Evolutionary conservation across 1,140 invertebrate species (phyloP), one percentile per base, ranked within the genome.

Genomic region (Orius insidiosus): DNA sequence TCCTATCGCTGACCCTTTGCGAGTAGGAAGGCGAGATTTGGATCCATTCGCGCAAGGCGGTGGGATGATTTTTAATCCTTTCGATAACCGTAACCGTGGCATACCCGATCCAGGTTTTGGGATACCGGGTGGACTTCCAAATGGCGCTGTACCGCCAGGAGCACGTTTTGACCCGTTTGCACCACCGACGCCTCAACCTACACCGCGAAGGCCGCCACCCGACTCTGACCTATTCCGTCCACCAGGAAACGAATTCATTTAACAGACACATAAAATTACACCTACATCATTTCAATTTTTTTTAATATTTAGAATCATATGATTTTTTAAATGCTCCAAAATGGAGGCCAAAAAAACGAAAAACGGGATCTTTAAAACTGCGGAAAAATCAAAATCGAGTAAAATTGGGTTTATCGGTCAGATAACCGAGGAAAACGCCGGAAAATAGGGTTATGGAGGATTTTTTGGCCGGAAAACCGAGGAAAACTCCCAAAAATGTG

Each of bases 101-200:
- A 62, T 64, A 38, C 64, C 65, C 18, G 65, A 67, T 39, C 61
- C 63, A 18, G 67, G 66, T 4, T 51, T 68, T 30, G 70, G 70
- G 46, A 54, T 71, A 30, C 69, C 71, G 44, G 71, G 70, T 45
- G 63, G 67, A 53, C 48, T 74, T 37, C 71, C 72, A n/a, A 78
- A 74, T 47, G 78, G 77, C 16, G 66, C 76, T 18, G 65, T 83
- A 11, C 80, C 80, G 18, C 79, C 80, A 1, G 74, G 77, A 30
- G 81, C 84, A 7, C 69, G 82, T 54, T 88, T 84, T 60, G 82
- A 87, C 66, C 84, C 82, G 0, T 81, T 85, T 59, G 74, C 74
- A 3, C 82, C 82, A 7, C 72, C 75, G 36, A 59, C 62, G 16
- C 60, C 57, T 34, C 57, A 60, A 14, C 57, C 60, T 9, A 56